Percentiles rank a stretch among this genome's conserved stretches.
phyloP scores from a whole-genome alignment of 2,113 vertebrate genomes.

The Hyperopisus bebe region DNA sequence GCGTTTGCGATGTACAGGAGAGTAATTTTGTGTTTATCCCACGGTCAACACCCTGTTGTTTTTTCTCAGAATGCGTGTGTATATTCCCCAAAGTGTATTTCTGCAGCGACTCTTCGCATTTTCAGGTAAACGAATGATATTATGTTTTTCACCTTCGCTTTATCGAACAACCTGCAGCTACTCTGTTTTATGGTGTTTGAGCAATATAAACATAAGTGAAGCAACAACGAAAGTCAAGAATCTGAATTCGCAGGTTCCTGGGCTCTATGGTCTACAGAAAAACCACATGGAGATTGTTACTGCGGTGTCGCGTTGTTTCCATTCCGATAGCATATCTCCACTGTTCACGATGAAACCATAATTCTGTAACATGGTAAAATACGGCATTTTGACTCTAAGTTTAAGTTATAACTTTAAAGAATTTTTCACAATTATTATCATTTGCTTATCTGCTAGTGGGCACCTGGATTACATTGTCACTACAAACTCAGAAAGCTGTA shows the following conservation, averaged over 20 bases:
- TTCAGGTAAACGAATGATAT: constrained; percentile 44
- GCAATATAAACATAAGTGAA: not conserved
- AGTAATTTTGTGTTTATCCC: constrained; percentile 24
- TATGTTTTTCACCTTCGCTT: not conserved
- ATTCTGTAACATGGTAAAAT: not conserved
- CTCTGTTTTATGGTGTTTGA: not conserved
- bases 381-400: not conserved
- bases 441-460: not conserved
- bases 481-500: not conserved
- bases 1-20: constrained; percentile 48
- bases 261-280: not conserved
- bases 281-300: not conserved
- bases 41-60: constrained; percentile 23
- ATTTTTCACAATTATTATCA: not conserved
- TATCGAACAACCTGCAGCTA: not conserved
- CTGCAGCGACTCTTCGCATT: constrained; percentile 17
- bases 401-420: not conserved
- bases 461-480: not conserved
- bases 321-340: not conserved
- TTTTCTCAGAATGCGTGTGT: constrained; percentile 6
- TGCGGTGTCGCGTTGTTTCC: not conserved
- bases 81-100: constrained; percentile 25
- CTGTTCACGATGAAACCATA: not conserved
- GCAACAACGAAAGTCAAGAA: not conserved
- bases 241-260: not conserved